Percentiles rank a stretch among this genome's conserved stretches.
These are phyloP conservation scores for Heliconius melpomene DNA, from an alignment of 1,140 invertebrate species.

Conservation along the genomic window DNA sequence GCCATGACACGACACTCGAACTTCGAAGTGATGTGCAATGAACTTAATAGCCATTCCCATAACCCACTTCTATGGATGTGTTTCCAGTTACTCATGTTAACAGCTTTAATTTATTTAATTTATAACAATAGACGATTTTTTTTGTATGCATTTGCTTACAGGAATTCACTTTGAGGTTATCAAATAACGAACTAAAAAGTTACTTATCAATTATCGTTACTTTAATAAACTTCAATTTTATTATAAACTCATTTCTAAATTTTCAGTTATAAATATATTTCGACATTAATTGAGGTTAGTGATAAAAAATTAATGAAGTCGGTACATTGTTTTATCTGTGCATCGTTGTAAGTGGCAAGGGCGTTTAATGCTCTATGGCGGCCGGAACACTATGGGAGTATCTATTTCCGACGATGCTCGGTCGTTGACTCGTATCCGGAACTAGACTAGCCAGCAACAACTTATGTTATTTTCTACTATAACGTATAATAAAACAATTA, in stretches of 20 bases:
- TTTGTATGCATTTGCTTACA: no score
- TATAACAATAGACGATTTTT: not conserved
- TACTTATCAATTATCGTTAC: no score
- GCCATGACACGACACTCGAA: not conserved
- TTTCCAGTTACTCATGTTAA: not conserved
- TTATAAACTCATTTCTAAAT: no score
- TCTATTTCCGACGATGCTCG: conserved; percentile 69
- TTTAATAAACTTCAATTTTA: no score
- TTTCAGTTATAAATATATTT: no score
- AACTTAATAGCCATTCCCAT: not conserved
- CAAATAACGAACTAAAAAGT: no score
- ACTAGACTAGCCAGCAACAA: conserved; percentile 43
- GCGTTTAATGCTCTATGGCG: conserved; percentile 35
- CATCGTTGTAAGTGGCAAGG: conserved; percentile 34
- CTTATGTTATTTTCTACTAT: not conserved
- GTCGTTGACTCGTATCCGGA: conserved; percentile 68
- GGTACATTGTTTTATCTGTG: not conserved
- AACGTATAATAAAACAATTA: not conserved
- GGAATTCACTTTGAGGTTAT: no score
- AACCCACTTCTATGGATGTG: not conserved
- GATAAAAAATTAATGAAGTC: no score
- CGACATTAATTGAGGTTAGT: no score
- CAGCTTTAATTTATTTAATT: not conserved
- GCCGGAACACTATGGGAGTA: conserved; percentile 62
- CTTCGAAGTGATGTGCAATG: not conserved